Percentiles rank a stretch among this genome's conserved stretches.
Evolutionary conservation across 2,797 vertebrate species (phyloP).

Genomic region (Trachops cirrhosus): DNA sequence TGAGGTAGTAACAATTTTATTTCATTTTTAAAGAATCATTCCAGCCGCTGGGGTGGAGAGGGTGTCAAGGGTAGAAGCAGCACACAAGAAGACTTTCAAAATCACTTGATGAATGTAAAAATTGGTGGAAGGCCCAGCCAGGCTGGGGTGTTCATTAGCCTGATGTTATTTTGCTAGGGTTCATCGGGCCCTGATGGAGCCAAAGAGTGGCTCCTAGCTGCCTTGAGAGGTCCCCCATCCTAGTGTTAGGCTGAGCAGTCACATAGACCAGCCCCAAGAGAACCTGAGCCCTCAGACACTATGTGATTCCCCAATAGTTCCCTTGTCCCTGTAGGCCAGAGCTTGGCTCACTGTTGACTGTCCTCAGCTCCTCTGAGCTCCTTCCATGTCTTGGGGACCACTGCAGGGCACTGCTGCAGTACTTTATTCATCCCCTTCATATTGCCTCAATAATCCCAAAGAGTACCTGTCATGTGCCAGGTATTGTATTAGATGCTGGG

Average conservation of each 20-base stretch:
- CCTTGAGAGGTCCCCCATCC: background rate
- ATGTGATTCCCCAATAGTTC: accelerated
- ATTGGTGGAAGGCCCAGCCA: background rate
- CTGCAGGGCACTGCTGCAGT: background rate
- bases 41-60: background rate
- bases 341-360: background rate
- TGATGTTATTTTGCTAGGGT: background rate
- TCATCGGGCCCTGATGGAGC: background rate
- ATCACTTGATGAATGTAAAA: background rate
- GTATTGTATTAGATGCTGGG: background rate
- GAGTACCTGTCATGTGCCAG: too few relatives aligned
- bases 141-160: background rate
- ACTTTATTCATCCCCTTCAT: background rate
- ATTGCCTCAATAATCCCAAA: background rate
- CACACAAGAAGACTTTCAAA: background rate
- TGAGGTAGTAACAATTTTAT: background rate
- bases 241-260: background rate
- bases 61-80: background rate
- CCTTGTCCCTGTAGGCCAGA: background rate
- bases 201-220: background rate
- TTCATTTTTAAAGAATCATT: constrained; percentile 13
- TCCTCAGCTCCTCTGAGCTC: background rate
- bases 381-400: background rate
- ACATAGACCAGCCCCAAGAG: background rate
- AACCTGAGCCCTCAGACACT: background rate